phyloP scores from a whole-genome alignment of 1,140 invertebrate genomes.

The Magallana gigas region DNA sequence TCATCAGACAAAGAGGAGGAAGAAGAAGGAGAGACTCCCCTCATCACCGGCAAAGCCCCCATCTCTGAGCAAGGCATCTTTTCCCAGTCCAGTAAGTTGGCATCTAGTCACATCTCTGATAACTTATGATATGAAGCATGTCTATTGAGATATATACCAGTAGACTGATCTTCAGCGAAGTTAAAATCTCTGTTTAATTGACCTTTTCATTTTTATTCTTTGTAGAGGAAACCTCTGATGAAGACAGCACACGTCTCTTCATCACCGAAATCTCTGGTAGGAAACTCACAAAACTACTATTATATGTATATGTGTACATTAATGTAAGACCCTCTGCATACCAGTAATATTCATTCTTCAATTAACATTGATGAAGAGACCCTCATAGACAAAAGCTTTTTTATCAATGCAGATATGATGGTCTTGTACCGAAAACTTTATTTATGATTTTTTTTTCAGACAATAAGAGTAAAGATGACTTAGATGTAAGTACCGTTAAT shows the following conservation, averaged over 20 bases:
- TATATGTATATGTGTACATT: no score
- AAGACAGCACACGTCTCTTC: constrained; percentile 48
- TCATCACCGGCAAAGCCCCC: constrained; percentile 48
- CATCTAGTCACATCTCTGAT: no score
- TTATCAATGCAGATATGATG: no score
- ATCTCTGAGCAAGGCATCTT: constrained; percentile 49
- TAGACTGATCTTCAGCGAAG: no score
- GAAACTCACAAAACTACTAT: neutral
- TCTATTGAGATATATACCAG: no score
- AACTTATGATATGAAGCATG: no score
- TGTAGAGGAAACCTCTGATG: constrained; percentile 35
- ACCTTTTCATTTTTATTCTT: neutral
- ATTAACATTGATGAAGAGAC: no score
- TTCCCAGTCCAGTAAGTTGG: constrained; percentile 45
- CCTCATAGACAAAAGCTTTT: no score
- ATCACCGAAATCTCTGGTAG: constrained; percentile 48
- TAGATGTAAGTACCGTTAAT: constrained; percentile 37
- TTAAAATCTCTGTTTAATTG: no score
- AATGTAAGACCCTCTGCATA: no score
- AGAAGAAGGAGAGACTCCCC: constrained; percentile 45
- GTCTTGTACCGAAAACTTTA: neutral
- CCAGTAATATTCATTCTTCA: no score
- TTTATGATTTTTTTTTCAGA: constrained; percentile 1
- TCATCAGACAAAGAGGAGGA: constrained; percentile 20
- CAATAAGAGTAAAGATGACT: constrained; percentile 28